Evolutionary conservation across 2,113 vertebrate genomes (phyloP).

Genomic region (Myxocyprinus asiaticus): DNA sequence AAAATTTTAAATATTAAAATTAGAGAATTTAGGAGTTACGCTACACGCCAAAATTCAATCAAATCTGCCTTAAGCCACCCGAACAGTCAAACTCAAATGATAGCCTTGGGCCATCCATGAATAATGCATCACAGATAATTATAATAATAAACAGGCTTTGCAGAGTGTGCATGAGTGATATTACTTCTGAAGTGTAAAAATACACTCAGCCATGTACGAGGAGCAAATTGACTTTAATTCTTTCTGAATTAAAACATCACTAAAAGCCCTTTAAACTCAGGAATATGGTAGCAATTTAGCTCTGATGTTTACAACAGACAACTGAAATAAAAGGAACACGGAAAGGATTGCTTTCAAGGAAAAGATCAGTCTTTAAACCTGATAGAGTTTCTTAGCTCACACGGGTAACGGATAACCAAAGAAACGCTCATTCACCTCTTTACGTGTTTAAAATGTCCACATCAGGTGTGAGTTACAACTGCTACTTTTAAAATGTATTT

Average conservation of each 20-base stretch:
- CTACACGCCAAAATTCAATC: constrained; percentile 34
- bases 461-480: too few species aligned
- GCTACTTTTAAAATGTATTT: too few species aligned
- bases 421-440: too few species aligned
- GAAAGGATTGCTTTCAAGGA: background rate
- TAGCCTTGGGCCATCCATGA: constrained; percentile 62
- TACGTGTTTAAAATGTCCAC: too few species aligned
- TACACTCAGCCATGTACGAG: constrained; percentile 17
- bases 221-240: constrained; percentile 10
- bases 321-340: too few species aligned
- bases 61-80: constrained; percentile 47
- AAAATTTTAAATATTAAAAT: background rate
- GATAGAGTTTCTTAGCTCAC: too few species aligned
- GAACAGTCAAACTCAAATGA: constrained; percentile 56
- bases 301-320: too few species aligned
- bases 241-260: background rate
- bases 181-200: background rate
- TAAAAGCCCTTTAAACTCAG: background rate
- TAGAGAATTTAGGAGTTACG: constrained; percentile 47
- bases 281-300: too few species aligned
- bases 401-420: too few species aligned
- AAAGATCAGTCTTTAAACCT: too few species aligned
- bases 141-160: constrained; percentile 64
- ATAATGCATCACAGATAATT: constrained; percentile 67
- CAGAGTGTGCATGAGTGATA: constrained; percentile 49